These are phyloP conservation scores for Therioaphis trifolii DNA, from an alignment of 2,888 invertebrate genomes.

Conservation along the genomic window DNA sequence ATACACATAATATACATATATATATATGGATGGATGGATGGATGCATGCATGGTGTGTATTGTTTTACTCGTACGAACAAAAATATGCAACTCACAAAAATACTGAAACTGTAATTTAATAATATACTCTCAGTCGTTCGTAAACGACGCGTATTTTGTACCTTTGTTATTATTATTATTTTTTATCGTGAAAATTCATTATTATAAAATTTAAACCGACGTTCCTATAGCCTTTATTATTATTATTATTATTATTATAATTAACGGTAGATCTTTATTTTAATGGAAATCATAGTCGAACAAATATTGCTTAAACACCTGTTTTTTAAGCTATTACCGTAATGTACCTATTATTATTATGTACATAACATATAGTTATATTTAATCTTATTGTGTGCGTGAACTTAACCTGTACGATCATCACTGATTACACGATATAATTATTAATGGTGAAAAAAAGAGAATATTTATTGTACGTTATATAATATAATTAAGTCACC, in stretches of 20 bases:
- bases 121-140: not conserved
- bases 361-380: not conserved
- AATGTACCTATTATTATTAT: not conserved
- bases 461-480: not conserved
- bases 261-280: constrained; percentile 11
- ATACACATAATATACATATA: not conserved
- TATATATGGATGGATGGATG: not conserved
- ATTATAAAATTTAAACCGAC: constrained; percentile 34
- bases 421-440: not conserved
- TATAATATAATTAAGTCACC: not conserved
- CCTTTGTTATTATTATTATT: not conserved
- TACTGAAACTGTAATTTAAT: not conserved
- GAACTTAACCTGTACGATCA: not conserved
- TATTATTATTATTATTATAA: not conserved
- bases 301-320: not conserved
- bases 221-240: constrained; percentile 9
- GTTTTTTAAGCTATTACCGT: not conserved
- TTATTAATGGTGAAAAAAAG: not conserved
- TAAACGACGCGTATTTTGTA: not conserved
- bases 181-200: not conserved
- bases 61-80: constrained; percentile 13
- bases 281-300: constrained; percentile 36
- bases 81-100: not conserved
- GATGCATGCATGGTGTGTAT: no score
- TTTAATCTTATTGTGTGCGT: not conserved